These are phyloP conservation scores for Drosophila micromelanica DNA, from an alignment of 1,140 invertebrate genomes.

Conservation along the genomic window DNA sequence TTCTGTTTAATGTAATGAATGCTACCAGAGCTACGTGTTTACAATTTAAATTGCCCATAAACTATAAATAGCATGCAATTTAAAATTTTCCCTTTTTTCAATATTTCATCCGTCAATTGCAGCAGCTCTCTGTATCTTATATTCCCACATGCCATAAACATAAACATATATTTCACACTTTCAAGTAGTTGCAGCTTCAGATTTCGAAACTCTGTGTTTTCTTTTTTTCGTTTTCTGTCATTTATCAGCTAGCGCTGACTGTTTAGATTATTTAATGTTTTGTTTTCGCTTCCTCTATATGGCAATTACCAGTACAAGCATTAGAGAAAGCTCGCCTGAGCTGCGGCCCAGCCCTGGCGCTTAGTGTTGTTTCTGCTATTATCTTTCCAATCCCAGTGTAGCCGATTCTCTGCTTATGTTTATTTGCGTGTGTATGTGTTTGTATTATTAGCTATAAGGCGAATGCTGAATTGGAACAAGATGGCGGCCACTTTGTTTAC, in stretches of 20 bases:
- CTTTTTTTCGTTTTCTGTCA: constrained; percentile 56
- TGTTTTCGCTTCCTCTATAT: constrained; percentile 24
- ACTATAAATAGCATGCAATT: constrained; percentile 28
- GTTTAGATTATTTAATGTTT: constrained; percentile 69
- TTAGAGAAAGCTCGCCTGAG: constrained; percentile 33
- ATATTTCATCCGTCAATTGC: constrained; percentile 28
- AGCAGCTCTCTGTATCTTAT: background rate
- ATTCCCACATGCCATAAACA: constrained; percentile 9
- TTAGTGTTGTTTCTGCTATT: constrained; percentile 9
- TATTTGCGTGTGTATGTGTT: constrained; percentile 13
- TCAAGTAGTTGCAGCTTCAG: constrained; percentile 26
- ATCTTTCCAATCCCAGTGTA: constrained; percentile 44
- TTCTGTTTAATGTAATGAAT: background rate
- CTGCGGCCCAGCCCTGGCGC: constrained; percentile 20
- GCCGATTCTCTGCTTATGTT: constrained; percentile 15
- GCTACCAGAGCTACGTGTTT: constrained; percentile 16
- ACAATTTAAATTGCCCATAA: constrained; percentile 19
- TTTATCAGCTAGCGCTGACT: constrained; percentile 48
- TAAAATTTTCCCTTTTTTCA: constrained; percentile 9
- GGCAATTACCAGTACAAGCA: constrained; percentile 8
- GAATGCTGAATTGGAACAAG: constrained; percentile 62
- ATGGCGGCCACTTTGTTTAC: constrained; percentile 62
- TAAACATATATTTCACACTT: constrained; percentile 6
- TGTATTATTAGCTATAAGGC: constrained; percentile 34
- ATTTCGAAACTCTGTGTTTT: constrained; percentile 32